A percentile compares a stretch with the other conserved stretches of the same genome.
Conservation (phyloP, 2,797 vertebrate species). For the Percopsis omiscomaycus region DNA sequence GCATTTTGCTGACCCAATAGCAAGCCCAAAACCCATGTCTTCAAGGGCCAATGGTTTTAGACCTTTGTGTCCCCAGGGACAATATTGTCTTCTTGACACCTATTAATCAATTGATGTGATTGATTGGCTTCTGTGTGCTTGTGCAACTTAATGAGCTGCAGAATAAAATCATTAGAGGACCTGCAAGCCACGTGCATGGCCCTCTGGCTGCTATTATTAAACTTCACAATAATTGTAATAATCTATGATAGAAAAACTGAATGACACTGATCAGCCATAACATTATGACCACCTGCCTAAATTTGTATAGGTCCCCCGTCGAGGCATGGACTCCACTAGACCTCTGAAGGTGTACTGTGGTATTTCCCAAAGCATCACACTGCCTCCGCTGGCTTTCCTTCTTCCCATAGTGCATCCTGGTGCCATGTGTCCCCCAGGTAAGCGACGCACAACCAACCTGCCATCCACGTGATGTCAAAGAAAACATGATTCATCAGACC, state of each 20-base stretch:
- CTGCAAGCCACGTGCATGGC: constrained; percentile 26
- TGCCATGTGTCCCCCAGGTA: no score
- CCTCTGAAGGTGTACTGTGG: no score
- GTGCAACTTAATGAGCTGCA: constrained; percentile 67
- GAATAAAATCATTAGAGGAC: constrained; percentile 65
- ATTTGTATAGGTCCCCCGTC: no score
- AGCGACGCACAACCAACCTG: no score
- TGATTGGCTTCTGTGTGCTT: constrained; percentile 56
- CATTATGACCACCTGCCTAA: no score
- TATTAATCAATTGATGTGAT: constrained; percentile 73
- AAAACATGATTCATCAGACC: no score
- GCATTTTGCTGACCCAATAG: constrained; percentile 42
- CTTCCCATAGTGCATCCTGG: no score
- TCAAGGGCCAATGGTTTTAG: constrained; percentile 47
- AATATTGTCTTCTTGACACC: constrained; percentile 62
- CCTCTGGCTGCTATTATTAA: constrained; percentile 6
- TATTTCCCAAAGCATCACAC: no score
- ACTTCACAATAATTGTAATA: background rate
- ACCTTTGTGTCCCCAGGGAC: constrained; percentile 43
- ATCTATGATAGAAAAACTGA: background rate
- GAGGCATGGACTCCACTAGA: no score
- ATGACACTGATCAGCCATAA: no score
- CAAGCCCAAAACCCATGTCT: constrained; percentile 31
- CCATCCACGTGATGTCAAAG: no score
- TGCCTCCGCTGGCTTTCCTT: no score